These are phyloP conservation scores for Zaprionus lachaisei DNA, from an alignment of 1,140 invertebrate species.

Conservation along the genomic window DNA sequence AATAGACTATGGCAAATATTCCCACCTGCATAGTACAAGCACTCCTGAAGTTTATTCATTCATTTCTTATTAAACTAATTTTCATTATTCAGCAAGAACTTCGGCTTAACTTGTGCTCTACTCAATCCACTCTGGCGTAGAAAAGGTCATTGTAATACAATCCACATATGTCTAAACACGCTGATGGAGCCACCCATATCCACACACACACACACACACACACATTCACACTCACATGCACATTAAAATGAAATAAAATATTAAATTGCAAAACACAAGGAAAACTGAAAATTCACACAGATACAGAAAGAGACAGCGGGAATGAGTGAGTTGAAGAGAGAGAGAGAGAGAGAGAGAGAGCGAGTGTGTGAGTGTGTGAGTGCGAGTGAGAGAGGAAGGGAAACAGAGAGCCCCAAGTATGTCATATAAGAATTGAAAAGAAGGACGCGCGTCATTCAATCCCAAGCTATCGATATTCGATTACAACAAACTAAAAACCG, in stretches of 20 bases:
- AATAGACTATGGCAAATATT: not conserved
- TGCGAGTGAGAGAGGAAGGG: slow-evolving; percentile 12
- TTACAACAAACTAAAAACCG: slow-evolving; percentile 79
- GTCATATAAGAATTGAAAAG: slow-evolving; percentile 82
- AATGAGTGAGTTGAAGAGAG: not conserved
- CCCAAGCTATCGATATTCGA: slow-evolving; percentile 83
- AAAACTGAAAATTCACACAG: slow-evolving; percentile 59
- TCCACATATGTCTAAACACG: slow-evolving; percentile 25
- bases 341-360: not conserved
- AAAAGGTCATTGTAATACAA: slow-evolving; percentile 56
- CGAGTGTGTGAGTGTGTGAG: slow-evolving; percentile 1
- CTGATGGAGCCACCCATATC: slow-evolving; percentile 46
- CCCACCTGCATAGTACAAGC: not conserved
- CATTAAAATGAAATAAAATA: slow-evolving; percentile 80
- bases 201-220: slow-evolving; percentile 50
- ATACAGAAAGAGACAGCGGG: slow-evolving; percentile 19
- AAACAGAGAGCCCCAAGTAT: slow-evolving; percentile 59
- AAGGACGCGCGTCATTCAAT: slow-evolving; percentile 81
- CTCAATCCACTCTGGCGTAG: slow-evolving; percentile 18
- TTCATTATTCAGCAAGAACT: not conserved
- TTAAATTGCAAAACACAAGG: slow-evolving; percentile 55
- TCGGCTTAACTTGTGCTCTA: not conserved
- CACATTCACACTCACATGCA: slow-evolving; percentile 53
- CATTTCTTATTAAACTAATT: not conserved
- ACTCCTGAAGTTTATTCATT: not conserved